Evolutionary conservation across 92 coral and sea anemone species (phyloP).

Genomic region (Heteractis magnifica): DNA sequence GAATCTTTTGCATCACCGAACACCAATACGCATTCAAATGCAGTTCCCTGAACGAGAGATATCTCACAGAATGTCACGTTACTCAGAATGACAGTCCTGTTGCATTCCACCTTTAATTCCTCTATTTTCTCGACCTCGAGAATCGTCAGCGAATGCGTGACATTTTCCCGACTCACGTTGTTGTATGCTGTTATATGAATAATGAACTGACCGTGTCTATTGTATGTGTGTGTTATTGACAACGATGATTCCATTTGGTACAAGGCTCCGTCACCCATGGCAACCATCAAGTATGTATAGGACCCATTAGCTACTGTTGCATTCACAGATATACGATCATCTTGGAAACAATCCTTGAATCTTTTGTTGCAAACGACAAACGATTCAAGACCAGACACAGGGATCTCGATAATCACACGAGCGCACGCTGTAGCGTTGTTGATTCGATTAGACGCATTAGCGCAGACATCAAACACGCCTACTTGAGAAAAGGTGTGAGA

Average conservation of each 20-base stretch:
- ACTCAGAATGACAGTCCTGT: slow-evolving; percentile 38
- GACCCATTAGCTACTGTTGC: slow-evolving; percentile 48
- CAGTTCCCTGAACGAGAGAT: slow-evolving; percentile 36
- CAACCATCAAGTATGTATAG: slow-evolving; percentile 31
- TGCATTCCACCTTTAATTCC: slow-evolving; percentile 29
- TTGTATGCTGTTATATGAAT: slow-evolving; percentile 37
- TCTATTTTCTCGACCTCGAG: slow-evolving; percentile 12
- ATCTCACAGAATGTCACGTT: slow-evolving; percentile 45
- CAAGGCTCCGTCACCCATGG: slow-evolving; percentile 40
- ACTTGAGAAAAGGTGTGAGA: slow-evolving; percentile 10
- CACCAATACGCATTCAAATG: slow-evolving; percentile 41
- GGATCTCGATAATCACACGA: slow-evolving; percentile 35
- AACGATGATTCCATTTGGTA: not conserved
- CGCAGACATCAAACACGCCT: slow-evolving; percentile 31
- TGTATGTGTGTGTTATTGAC: not conserved
- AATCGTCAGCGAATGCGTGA: slow-evolving; percentile 8
- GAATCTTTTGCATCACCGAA: slow-evolving; percentile 19
- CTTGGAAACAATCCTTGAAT: slow-evolving; percentile 54
- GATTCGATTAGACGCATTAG: slow-evolving; percentile 46
- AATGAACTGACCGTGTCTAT: slow-evolving; percentile 22
- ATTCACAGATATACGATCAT: slow-evolving; percentile 28
- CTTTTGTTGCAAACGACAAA: slow-evolving; percentile 40
- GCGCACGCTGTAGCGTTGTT: slow-evolving; percentile 36
- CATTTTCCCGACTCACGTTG: slow-evolving; percentile 40
- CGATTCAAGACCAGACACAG: slow-evolving; percentile 37